Base-by-base conservation (phyloP, 2,888 invertebrate genomes). In the Aphidoletes aphidimyza region DNA sequence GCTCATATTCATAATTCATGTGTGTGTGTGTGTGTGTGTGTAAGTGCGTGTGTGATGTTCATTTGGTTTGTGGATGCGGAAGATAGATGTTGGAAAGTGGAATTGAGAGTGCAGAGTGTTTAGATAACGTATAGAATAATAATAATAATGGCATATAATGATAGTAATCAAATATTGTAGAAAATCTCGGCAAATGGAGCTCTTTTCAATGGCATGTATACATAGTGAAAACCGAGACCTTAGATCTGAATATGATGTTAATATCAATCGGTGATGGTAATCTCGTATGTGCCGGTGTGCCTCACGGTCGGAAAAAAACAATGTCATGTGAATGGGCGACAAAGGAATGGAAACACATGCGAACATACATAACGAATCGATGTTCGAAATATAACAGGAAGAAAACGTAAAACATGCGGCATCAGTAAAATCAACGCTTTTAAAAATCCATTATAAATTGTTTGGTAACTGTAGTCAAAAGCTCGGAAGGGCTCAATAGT, bases 91-190 rank as follows among this genome's bases (percentile, higher is more conserved):
- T 19, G 47, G 69, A 69, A 69, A 69, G 69, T 69, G 30, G 69
- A n/a, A n/a, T n/a, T n/a, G n/a, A n/a, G n/a, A 69, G 69, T 30
- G 30, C 69, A 26, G 30, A 69, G 34, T 69, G 69, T 69, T 69
- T 69, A 69, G 69, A 69, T 69, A 69, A 69, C 34, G 54, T 54
- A 26, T 26, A 54, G n/a, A 54, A 54, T 54, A 54, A 54, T 54
- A 54, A 54, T 26, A 54, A 54, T 54, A 69, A 69, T 69, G 30
- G 69, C 14, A 69, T 69, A 30, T 69, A 69, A 69, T 69, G 69
- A 69, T 69, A 69, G 69, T 69, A 69, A 69, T 69, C 69, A 69
- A 69, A 69, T 14, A 69, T 69, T 69, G 69, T 30, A 69, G 69
- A 26, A 69, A 69, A 69, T 69, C 69, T 69, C 5, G 69, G 69